Evolutionary conservation across 2,797 vertebrate genomes (phyloP).

Genomic region (Pipistrellus pipistrellus): DNA sequence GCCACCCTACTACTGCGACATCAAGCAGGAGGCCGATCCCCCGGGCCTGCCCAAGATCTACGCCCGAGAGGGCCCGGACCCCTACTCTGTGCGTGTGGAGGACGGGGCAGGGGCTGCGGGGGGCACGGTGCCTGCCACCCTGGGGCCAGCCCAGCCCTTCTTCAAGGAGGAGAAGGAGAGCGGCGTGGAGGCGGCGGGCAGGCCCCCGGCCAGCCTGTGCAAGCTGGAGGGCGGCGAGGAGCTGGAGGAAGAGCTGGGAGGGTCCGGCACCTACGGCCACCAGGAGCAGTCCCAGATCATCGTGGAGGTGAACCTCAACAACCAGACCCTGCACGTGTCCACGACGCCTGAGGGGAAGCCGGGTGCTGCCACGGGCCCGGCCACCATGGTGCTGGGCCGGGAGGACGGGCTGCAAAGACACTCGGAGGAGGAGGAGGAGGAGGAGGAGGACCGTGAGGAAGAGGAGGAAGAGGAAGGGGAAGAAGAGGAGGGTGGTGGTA

Average conservation of each 20-base stretch:
- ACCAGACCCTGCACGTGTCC: conserved; percentile 98
- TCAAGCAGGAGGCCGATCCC: conserved; percentile 95
- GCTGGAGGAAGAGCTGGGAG: conserved; percentile 89
- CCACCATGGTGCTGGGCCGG: conserved; percentile 86
- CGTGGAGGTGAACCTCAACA: conserved; percentile 99
- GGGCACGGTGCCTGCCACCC: conserved; percentile 73
- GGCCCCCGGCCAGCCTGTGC: conserved; percentile 85
- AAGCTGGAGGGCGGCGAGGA: conserved; percentile 92
- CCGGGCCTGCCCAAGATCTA: conserved; percentile 91
- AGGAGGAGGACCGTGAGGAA: conserved; percentile 87
- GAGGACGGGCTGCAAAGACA: conserved; percentile 84
- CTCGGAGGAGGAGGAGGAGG: conserved; percentile 86
- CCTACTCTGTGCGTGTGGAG: conserved; percentile 94
- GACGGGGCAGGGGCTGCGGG: conserved; percentile 85
- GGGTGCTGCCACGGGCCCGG: conserved; percentile 27
- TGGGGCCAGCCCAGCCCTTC: conserved; percentile 90
- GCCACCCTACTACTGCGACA: conserved; percentile 93
- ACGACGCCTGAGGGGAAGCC: conserved; percentile 94
- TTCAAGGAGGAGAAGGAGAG: conserved; percentile 93
- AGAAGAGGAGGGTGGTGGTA: conserved; percentile 61
- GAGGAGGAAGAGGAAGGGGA: conserved; percentile 89
- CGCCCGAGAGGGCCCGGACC: conserved; percentile 92
- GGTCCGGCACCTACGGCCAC: conserved; percentile 92
- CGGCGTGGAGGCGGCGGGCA: fast-evolving
- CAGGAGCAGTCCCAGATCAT: conserved; percentile 97